Conservation (phyloP, 2,113 vertebrate genomes). For the Uropsilus gracilis region DNA sequence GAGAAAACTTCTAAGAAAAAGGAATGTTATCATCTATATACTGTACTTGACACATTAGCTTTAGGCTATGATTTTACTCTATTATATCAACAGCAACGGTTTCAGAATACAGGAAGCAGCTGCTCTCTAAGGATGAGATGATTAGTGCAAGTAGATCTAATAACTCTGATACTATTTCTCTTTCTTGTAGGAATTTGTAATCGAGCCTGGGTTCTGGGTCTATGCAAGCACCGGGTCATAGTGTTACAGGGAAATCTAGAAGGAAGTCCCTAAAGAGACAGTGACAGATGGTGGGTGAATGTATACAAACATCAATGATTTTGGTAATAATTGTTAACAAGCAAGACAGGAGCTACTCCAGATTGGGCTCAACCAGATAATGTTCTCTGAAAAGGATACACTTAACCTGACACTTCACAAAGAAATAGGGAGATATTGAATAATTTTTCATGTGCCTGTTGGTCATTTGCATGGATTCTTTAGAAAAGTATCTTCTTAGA, state of each 20-base stretch:
- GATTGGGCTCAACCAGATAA: background rate
- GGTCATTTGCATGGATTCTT: too few relatives aligned
- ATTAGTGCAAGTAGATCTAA: background rate
- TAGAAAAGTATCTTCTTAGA: too few relatives aligned
- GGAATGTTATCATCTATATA: background rate
- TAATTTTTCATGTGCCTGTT: too few relatives aligned
- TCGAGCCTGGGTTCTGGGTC: background rate
- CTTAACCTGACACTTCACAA: background rate
- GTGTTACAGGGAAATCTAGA: background rate
- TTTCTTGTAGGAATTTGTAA: background rate
- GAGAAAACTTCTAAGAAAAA: background rate
- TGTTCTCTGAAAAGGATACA: background rate
- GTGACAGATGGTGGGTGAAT: background rate
- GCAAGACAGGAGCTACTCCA: background rate
- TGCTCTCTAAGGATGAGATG: background rate
- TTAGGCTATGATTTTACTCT: background rate
- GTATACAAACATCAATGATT: background rate
- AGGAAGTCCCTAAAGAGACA: background rate
- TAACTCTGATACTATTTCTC: background rate
- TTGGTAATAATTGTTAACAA: background rate
- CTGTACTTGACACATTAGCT: background rate
- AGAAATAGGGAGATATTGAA: too few relatives aligned
- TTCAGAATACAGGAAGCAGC: background rate
- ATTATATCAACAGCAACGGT: background rate
- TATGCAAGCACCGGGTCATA: background rate